Evolutionary conservation across 2,888 invertebrate genomes (phyloP), one percentile per base, ranked within the genome.

Genomic region (Apotomis turbidana): DNA sequence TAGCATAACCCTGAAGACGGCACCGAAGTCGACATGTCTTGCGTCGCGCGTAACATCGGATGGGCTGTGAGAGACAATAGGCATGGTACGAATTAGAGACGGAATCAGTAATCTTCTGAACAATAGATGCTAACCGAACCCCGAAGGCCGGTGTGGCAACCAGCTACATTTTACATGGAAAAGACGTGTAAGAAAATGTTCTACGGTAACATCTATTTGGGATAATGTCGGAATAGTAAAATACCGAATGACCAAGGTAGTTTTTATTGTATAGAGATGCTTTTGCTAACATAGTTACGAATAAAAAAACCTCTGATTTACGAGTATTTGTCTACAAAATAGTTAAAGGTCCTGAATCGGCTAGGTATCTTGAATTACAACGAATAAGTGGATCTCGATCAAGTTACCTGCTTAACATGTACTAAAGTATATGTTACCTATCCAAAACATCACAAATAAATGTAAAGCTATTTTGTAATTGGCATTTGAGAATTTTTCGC

Each of bases 81-180:
- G 71, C 81, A 78, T 82, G 85, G 83, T 81, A 85, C 86, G 83
- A 88, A 90, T 90, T 90, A 90, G 87, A 86, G 89, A 86, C 87
- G 85, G 87, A 88, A 87, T 88, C 85, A 86, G 86, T 86, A 86
- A 89, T 90, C 91, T 88, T 80, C 83, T 85, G 78, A 90, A 92
- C 91, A 92, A 92, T 93, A 85, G 88, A 86, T 84, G 87, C 84
- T 87, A 88, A 89, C 87, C 86, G 87, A 89, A 84, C 85, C 87
- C 83, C 82, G 90, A 91, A 92, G 92, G 92, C 86, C 83, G 83
- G 78, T 79, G 81, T 87, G 77, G 88, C 81, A 89, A 90, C 82
- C 15, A 78, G 74, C 76, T 78, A 78, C 81, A 83, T 79, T 60
- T 67, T 54, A 74, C 62, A 70, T 70, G 71, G 64, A 73, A 62